Evolutionary conservation across 2,797 vertebrate species (phyloP), one percentile per base, ranked within the genome.

Genomic region (Phalloptychus januarius): DNA sequence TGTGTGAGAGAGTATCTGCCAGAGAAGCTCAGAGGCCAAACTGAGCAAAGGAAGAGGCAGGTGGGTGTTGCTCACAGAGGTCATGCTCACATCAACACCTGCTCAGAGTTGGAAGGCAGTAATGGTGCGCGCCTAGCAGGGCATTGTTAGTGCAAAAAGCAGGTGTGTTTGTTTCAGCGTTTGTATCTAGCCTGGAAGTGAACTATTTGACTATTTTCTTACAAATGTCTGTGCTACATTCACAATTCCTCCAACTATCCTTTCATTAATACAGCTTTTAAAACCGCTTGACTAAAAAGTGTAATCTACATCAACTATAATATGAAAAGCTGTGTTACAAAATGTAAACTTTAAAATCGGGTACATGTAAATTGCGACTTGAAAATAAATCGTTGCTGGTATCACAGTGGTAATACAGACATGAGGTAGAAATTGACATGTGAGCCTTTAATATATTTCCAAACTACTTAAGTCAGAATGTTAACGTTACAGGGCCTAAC

Each of bases 1-100:
- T 88, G 86, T 4, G 63, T 38, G 48, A 77, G 76, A 74, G 33
- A 54, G 50, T 33, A 54, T 85, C 86, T 86, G 95, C 81, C 84
- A 85, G 85, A 67, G 84, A 82, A 76, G 33, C 63, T 67, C 4
- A 25, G 36, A 69, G 20, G 72, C 82, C 85, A 85, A 85, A 69
- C 86, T 81, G 81, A 79, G 73, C 76, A 79, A 82, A 83, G 69
- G 46, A 50, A 79, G 76, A 78, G 52, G 76, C 89, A 90, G 89
- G 91, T 89, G 85, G 86, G 80, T 90, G 85, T 70, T 86, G 79
- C 61, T 81, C 79, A 72, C 46, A 85, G 83, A 90, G 90, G 88
- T 92, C 87, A 81, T 82, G 85, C 79, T 56, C 72, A 46, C 79
- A 77, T 50, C 71, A 75, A 83, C 91, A 92, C 90, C 91, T 90